A percentile compares a stretch with the other conserved stretches of the same genome.
These are phyloP conservation scores for Napeogenes inachia DNA, from an alignment of 2,888 invertebrate genomes.

Conservation along the genomic window DNA sequence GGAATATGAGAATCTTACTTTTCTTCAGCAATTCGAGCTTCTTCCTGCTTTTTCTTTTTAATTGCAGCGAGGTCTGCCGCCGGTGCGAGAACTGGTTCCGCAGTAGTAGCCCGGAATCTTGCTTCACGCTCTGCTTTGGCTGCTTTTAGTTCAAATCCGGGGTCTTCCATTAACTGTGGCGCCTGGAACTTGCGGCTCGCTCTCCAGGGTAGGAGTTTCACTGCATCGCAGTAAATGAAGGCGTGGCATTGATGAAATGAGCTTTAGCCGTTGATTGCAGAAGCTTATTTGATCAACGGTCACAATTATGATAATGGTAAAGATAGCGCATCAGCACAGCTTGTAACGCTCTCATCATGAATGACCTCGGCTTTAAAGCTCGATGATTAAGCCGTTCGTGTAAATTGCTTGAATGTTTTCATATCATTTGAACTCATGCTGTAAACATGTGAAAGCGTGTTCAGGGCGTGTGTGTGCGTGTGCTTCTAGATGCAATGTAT, in stretches of 20 bases:
- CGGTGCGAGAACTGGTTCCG: conserved; percentile 65
- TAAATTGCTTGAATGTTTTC: conserved; percentile 35
- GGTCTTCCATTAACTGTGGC: conserved; percentile 77
- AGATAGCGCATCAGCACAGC: conserved; percentile 36
- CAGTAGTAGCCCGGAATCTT: conserved; percentile 76
- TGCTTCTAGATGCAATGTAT: conserved; percentile 25
- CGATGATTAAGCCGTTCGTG: conserved; percentile 21
- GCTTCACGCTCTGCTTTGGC: conserved; percentile 80
- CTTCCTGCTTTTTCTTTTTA: conserved; percentile 78
- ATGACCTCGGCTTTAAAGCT: conserved; percentile 48
- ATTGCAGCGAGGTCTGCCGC: conserved; percentile 75
- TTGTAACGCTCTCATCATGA: conserved; percentile 48
- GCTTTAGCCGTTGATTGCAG: conserved; percentile 30
- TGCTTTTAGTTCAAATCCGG: conserved; percentile 77
- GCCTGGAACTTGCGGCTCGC: conserved; percentile 83
- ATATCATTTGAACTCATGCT: conserved; percentile 55
- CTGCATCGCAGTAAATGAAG: conserved; percentile 66
- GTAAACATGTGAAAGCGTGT: conserved; percentile 51
- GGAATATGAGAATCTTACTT: conserved; percentile 55
- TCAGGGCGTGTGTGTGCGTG: conserved; percentile 31
- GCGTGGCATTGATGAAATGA: conserved; percentile 51
- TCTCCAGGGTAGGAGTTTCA: conserved; percentile 81
- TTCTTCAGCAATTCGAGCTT: conserved; percentile 80
- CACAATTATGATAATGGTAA: conserved; percentile 40
- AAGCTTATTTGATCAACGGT: conserved; percentile 46